Evolutionary conservation across 2,113 vertebrate genomes (phyloP).

Genomic region (Cyprinodon variegatus): DNA sequence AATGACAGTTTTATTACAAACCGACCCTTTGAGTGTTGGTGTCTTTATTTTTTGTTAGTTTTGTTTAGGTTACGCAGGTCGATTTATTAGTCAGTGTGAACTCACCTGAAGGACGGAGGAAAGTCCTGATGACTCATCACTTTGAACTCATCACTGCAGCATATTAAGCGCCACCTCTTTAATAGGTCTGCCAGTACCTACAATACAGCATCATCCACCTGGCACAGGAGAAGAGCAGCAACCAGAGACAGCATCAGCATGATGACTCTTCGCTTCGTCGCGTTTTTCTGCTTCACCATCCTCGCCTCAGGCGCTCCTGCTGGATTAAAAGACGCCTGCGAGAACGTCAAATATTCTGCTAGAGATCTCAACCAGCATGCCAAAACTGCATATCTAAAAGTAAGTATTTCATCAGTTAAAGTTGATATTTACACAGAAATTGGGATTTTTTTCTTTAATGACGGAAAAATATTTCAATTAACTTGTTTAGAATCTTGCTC

Average conservation of each 20-base stretch:
- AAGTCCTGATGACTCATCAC: constrained; percentile 59
- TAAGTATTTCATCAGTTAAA: constrained; percentile 17
- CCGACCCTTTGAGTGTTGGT: background rate
- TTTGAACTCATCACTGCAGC: no score
- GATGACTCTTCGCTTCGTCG: constrained; percentile 3
- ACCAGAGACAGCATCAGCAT: constrained; percentile 25
- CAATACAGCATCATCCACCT: background rate
- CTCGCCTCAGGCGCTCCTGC: constrained; percentile 36
- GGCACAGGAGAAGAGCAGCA: background rate
- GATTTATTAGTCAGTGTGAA: background rate
- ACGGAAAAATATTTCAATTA: background rate
- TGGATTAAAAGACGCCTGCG: constrained; percentile 5
- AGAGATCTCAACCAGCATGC: constrained; percentile 48
- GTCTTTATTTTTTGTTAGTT: no score
- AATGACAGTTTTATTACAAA: background rate
- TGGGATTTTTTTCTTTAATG: no score
- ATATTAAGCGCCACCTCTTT: background rate
- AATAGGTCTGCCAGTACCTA: background rate
- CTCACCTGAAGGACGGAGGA: constrained; percentile 59
- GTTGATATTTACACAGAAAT: no score
- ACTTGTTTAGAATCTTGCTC: background rate
- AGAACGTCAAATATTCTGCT: background rate
- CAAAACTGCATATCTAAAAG: constrained; percentile 23
- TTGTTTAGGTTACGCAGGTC: background rate
- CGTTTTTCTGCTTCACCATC: constrained; percentile 4